Conservation (phyloP, 1,140 invertebrate genomes). For the Linepithema humile region DNA sequence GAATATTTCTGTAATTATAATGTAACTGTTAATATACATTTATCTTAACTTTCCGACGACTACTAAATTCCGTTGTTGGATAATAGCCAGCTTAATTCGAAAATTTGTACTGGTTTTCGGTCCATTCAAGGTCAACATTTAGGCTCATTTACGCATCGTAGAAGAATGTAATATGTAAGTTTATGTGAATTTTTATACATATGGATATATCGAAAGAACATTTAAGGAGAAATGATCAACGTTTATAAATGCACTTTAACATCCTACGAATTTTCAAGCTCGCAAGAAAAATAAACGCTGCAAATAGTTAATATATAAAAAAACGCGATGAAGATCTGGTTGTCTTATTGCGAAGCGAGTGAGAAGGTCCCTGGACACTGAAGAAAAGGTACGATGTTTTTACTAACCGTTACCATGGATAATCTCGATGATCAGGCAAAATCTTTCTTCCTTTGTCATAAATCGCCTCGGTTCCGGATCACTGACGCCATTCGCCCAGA, state of each 20-base stretch:
- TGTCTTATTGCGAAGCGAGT: background rate
- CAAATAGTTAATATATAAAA: conserved; percentile 1
- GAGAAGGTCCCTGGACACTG: background rate
- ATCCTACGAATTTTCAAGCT: background rate
- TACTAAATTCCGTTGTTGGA: conserved; percentile 42
- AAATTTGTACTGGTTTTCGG: conserved; percentile 11
- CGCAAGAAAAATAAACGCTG: background rate
- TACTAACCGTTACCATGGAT: background rate
- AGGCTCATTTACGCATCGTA: background rate
- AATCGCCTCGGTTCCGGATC: conserved; percentile 43
- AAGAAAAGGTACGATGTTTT: conserved; percentile 21
- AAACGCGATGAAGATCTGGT: conserved; percentile 8
- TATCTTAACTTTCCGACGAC: background rate
- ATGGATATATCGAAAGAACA: background rate
- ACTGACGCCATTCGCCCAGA: conserved; percentile 42
- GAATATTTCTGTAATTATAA: conserved; percentile 63
- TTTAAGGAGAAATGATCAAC: background rate
- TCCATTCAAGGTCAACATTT: background rate
- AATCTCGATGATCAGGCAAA: conserved; percentile 13
- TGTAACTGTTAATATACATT: conserved; percentile 38
- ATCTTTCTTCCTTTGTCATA: background rate
- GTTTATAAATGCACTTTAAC: conserved; percentile 1
- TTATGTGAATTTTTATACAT: too few species aligned
- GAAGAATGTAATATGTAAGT: background rate
- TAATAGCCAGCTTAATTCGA: conserved; percentile 9